A percentile compares a stretch with the other conserved stretches of the same genome.
Evolutionary conservation across 2,113 vertebrate species (phyloP).

Genomic region (Pluvianellus socialis): DNA sequence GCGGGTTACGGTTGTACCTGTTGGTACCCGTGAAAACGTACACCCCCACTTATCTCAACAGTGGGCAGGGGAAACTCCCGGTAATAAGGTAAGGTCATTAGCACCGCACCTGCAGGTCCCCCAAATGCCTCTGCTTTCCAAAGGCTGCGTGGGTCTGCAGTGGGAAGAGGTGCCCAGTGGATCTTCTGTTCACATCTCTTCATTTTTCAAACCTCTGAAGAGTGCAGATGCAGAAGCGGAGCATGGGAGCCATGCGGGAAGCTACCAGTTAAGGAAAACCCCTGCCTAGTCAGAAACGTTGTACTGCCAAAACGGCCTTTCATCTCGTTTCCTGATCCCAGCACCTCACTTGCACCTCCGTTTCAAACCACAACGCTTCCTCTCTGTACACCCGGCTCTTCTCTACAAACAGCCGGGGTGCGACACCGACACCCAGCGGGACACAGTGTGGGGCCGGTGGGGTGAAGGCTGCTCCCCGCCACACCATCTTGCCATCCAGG

Average conservation of each 20-base stretch:
- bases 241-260: fast-evolving
- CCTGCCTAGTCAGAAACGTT: not conserved
- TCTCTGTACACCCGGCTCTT: not conserved
- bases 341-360: not conserved
- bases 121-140: not conserved
- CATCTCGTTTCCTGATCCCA: not conserved
- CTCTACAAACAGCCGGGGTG: not conserved
- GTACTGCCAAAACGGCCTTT: fast-evolving
- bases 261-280: not conserved
- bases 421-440: fast-evolving
- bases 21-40: fast-evolving
- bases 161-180: not conserved
- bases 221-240: fast-evolving
- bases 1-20: too few species aligned
- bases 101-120: not conserved
- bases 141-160: not conserved
- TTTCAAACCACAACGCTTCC: not conserved
- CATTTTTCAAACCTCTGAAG: not conserved
- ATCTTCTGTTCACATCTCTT: not conserved
- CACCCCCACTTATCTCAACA: fast-evolving
- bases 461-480: not conserved
- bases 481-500: fast-evolving
- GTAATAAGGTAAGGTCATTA: not conserved
- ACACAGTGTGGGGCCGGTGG: fast-evolving
- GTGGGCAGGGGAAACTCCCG: not conserved